Base-by-base conservation (phyloP, 2,797 vertebrate genomes). In the Hippocampus kuda region DNA sequence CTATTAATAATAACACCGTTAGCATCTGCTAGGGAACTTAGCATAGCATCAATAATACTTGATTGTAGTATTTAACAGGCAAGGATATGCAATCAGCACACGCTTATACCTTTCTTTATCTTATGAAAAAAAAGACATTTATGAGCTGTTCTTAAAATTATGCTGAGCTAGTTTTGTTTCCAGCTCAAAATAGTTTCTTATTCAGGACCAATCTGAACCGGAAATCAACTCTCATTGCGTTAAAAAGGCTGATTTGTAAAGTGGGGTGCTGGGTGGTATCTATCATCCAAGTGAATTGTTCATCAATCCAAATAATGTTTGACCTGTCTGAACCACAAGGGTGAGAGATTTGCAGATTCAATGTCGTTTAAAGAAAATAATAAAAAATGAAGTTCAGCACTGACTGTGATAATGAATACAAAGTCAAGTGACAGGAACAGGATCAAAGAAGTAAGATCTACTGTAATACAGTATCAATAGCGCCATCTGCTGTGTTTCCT, bases 401-500 rank as follows among this genome's bases (percentile, higher is more conserved):
- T 5, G 6, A 18, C 48, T 51, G 48, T 51, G 48, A 27, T 60
- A 26, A 30, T 30, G 2, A 56, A 24, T 10, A 56, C 3, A 22
- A 54, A 54, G 10, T 54, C 20, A 54, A 54, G n/a, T 24, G 54
- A 57, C 26, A 24, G n/a, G 10, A 30, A 30, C 56, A 60, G 57
- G 57, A 18, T 16, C 59, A 10, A 20, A 15, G 8, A 27, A 34
- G 13, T 34, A 16, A 18, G 15, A 18, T 34, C 18, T 34, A 3
- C 3, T 38, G 34, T 38, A 61, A 16, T 10, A 61, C 20, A 60
- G 73, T 68, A 67, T 68, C 80, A 75, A 66, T 63, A 85, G 85
- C 78, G 67, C 87, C 87, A 81, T 77, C 87, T 87, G 71, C 65
- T 61, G 87, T 49, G 65, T 18, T 34, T 12, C 9, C 12, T 38